Evolutionary conservation across 2,113 vertebrate genomes (phyloP).

Genomic region (Drymodes brunneopygia): DNA sequence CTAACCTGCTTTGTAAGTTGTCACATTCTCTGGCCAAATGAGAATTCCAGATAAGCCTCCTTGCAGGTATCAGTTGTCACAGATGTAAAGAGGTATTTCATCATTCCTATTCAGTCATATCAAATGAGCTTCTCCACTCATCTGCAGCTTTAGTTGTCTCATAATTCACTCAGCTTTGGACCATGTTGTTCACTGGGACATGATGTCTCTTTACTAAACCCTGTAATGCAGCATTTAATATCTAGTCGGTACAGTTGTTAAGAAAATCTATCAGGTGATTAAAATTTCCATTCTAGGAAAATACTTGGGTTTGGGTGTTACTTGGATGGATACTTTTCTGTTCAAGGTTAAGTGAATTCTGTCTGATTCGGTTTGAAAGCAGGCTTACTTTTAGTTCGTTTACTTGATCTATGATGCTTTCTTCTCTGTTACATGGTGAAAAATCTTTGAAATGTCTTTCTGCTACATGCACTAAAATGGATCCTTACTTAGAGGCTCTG

Average conservation of each 20-base stretch:
- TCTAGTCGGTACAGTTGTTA: neutral
- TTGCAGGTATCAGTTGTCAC: neutral
- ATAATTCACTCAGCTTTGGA: neutral
- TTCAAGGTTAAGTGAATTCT: neutral
- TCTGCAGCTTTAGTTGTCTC: neutral
- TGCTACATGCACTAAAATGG: neutral
- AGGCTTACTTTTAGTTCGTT: neutral
- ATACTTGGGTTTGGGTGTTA: neutral
- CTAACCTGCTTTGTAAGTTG: neutral
- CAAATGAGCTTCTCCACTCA: neutral
- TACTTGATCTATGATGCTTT: neutral
- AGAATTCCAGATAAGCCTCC: neutral
- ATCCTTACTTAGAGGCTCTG: neutral
- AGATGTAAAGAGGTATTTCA: neutral
- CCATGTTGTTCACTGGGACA: fast-evolving
- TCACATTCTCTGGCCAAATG: neutral
- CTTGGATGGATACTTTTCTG: neutral
- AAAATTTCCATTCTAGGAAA: neutral
- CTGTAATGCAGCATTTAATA: neutral
- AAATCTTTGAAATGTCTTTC: neutral
- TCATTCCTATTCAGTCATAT: neutral
- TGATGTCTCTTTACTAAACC: neutral
- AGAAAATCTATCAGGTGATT: neutral
- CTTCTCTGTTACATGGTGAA: neutral
- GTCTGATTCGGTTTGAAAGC: neutral